phyloP scores from a whole-genome alignment of 2,797 vertebrate genomes.

The Gadopsis marmoratus region DNA sequence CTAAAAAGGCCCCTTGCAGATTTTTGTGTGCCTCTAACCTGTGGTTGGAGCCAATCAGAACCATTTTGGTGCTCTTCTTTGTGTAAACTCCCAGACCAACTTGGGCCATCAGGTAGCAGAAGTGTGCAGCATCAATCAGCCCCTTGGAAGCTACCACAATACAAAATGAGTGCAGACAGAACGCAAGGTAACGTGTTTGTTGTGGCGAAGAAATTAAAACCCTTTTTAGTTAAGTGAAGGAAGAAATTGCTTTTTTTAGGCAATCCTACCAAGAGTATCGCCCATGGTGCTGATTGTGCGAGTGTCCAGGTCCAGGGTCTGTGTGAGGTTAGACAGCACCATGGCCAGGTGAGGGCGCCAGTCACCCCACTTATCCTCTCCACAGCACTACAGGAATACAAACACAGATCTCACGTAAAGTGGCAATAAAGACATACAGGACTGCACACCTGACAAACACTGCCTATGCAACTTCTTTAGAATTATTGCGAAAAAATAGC shows the following conservation, averaged over 20 bases:
- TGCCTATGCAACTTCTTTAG: not conserved
- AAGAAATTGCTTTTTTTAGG: not conserved
- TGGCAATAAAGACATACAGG: not conserved
- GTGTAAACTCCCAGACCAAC: constrained; percentile 94
- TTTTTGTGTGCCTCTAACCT: constrained; percentile 82
- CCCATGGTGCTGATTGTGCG: constrained; percentile 97
- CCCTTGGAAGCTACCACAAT: constrained; percentile 90
- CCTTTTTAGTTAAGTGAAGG: not conserved
- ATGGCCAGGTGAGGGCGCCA: constrained; percentile 98
- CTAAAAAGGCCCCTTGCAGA: not conserved
- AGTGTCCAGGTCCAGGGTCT: constrained; percentile 91
- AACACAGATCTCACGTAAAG: not conserved
- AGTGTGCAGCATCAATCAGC: constrained; percentile 94
- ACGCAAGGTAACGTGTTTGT: not conserved
- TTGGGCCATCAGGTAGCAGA: constrained; percentile 98
- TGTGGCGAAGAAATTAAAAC: not conserved
- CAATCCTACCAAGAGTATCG: constrained; percentile 92
- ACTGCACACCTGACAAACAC: not conserved
- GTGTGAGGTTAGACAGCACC: constrained; percentile 96
- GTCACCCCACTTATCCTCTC: constrained; percentile 99
- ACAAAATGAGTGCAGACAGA: constrained; percentile 20
- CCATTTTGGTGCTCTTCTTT: constrained; percentile 95
- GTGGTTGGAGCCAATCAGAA: constrained; percentile 95
- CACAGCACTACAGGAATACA: constrained; percentile 88
- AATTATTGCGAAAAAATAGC: not conserved